A percentile compares a stretch with the other conserved stretches of the same genome.
These are phyloP conservation scores for Poecilia picta DNA, from an alignment of 2,797 vertebrate genomes.

Conservation along the genomic window DNA sequence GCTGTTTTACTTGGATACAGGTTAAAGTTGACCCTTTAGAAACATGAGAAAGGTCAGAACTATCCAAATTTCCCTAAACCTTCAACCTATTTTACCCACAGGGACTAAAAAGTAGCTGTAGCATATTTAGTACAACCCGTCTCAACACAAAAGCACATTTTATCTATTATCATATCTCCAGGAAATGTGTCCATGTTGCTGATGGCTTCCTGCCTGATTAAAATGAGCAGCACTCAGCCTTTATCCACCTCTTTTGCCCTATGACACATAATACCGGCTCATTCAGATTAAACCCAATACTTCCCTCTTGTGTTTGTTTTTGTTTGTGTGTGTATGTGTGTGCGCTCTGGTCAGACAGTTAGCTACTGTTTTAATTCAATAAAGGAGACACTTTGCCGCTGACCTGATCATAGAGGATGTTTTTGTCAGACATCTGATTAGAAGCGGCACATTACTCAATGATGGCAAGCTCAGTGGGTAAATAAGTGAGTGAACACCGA, in stretches of 20 bases:
- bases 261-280: conserved; percentile 61
- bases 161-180: neutral
- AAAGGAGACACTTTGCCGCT: conserved; percentile 47
- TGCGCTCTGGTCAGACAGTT: conserved; percentile 19
- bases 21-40: neutral
- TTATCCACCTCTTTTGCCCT: conserved; percentile 36
- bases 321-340: conserved; percentile 1
- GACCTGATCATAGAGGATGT: conserved; percentile 21
- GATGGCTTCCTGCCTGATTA: conserved; percentile 60
- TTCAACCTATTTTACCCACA: neutral
- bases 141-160: neutral
- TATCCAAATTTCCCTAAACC: neutral
- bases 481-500: conserved; percentile 66
- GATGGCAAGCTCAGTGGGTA: conserved; percentile 55
- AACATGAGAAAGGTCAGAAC: neutral
- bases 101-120: neutral
- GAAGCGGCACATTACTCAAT: conserved; percentile 69
- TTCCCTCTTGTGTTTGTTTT: neutral
- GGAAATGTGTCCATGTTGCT: conserved; percentile 25
- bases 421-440: conserved; percentile 64
- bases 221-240: conserved; percentile 52
- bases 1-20: neutral
- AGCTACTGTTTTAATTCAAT: conserved; percentile 60
- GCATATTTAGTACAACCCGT: neutral
- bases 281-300: conserved; percentile 37